Evolutionary conservation across 2,888 invertebrate species (phyloP).

Genomic region (Hypercompe scribonia): DNA sequence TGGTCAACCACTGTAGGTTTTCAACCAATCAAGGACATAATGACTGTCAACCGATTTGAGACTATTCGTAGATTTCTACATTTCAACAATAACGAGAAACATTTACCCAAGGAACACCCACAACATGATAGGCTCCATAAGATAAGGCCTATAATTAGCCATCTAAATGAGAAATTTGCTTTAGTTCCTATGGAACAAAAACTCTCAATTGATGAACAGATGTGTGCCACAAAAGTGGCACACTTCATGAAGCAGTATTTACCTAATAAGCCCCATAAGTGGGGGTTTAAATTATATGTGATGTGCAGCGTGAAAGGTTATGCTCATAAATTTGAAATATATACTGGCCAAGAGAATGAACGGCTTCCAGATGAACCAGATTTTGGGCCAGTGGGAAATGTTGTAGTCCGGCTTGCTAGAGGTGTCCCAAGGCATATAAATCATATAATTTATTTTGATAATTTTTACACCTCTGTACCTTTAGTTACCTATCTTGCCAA

Average conservation of each 20-base stretch:
- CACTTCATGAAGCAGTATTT: conserved; percentile 51
- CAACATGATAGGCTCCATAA: no score
- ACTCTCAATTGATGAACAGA: conserved; percentile 14
- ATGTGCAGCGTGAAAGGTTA: conserved; percentile 47
- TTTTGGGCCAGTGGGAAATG: conserved; percentile 54
- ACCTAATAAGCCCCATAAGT: conserved; percentile 57
- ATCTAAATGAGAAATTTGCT: no score
- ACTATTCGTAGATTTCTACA: no score
- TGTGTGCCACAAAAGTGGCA: neutral
- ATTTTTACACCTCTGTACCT: neutral
- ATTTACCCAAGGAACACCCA: no score
- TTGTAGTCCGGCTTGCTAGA: no score
- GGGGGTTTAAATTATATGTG: conserved; percentile 56
- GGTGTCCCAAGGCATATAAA: neutral
- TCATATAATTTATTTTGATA: neutral
- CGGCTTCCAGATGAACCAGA: conserved; percentile 52
- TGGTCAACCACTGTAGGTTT: no score
- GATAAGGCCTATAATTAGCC: no score
- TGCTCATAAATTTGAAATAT: conserved; percentile 52
- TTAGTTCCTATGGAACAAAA: no score
- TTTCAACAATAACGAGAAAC: no score
- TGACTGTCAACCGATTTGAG: no score
- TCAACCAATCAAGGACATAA: no score
- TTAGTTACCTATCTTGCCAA: neutral
- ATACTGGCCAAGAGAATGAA: conserved; percentile 32